These are phyloP conservation scores for Platerodrilus igneus DNA, from an alignment of 2,888 invertebrate species.

Conservation along the genomic window DNA sequence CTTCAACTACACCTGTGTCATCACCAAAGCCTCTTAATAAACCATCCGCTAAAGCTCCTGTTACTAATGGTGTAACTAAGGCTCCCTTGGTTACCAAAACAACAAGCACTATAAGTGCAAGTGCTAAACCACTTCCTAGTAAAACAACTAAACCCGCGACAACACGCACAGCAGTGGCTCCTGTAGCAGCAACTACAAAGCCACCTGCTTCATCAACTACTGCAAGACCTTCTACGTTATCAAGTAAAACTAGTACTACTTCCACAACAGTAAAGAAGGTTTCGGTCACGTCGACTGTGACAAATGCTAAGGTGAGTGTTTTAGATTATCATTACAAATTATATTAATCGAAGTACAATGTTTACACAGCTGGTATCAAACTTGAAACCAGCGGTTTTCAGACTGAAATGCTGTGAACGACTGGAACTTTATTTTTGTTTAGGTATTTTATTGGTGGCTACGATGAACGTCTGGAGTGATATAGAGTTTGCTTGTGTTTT, in stretches of 20 bases:
- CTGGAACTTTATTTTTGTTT: too few species aligned
- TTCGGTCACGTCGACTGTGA: conserved; percentile 17
- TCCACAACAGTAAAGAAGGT: conserved; percentile 17
- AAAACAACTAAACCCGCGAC: conserved; percentile 12
- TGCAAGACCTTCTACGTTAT: conserved; percentile 26
- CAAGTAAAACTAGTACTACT: conserved; percentile 25
- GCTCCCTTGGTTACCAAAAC: conserved; percentile 20
- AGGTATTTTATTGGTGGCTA: too few species aligned
- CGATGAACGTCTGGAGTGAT: too few species aligned
- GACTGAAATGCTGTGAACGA: too few species aligned
- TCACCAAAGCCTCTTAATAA: conserved; percentile 49
- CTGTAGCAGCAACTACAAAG: conserved; percentile 19
- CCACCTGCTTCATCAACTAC: conserved; percentile 25
- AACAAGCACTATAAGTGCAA: conserved; percentile 29
- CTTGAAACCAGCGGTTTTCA: too few species aligned
- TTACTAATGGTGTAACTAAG: conserved; percentile 1
- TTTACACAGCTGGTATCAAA: too few species aligned
- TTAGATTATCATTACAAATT: too few species aligned
- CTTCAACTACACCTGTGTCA: conserved; percentile 26
- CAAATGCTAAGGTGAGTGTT: conserved; percentile 23
- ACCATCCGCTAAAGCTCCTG: conserved; percentile 51
- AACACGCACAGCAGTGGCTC: conserved; percentile 18
- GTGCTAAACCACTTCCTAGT: conserved; percentile 29
- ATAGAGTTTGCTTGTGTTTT: too few species aligned
- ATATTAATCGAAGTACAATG: too few species aligned